Percentiles rank a stretch among this genome's conserved stretches.
phyloP scores from a whole-genome alignment of 1,140 invertebrate species.

The Doryteuthis pealeii region DNA sequence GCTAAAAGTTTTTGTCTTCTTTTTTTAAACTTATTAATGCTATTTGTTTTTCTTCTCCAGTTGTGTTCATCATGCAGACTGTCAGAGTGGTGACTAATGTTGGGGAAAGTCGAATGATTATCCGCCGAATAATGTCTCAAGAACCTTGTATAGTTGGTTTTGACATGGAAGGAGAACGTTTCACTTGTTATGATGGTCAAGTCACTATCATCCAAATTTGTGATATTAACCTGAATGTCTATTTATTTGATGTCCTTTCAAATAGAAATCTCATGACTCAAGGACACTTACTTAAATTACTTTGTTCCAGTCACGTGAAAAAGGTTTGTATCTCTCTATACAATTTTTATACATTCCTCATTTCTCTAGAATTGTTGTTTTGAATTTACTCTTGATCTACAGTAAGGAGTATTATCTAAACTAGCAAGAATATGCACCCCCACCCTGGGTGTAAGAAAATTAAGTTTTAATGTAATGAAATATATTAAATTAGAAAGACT shows the following conservation, averaged over 20 bases:
- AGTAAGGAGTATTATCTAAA: too few relatives aligned
- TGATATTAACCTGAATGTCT: not conserved
- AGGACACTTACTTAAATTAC: not conserved
- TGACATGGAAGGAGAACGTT: slow-evolving; percentile 1
- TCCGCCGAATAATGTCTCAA: not conserved
- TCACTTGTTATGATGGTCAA: slow-evolving; percentile 6
- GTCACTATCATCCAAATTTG: not conserved
- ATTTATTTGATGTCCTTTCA: not conserved
- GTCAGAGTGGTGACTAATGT: slow-evolving; percentile 1
- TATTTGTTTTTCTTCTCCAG: too few relatives aligned
- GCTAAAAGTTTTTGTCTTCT: too few relatives aligned
- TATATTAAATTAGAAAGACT: too few relatives aligned
- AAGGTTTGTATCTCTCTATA: not conserved
- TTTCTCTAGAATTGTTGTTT: too few relatives aligned
- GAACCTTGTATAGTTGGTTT: not conserved
- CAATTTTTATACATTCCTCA: too few relatives aligned
- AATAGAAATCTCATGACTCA: not conserved
- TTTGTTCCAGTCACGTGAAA: not conserved
- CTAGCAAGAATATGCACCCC: too few relatives aligned
- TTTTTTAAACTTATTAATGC: too few relatives aligned
- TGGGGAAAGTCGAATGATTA: not conserved
- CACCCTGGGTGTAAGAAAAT: too few relatives aligned
- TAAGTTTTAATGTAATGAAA: too few relatives aligned
- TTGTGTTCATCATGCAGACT: too few relatives aligned
- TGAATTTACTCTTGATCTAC: too few relatives aligned